These are phyloP conservation scores for Gymnoscelis rufifasciata DNA, from an alignment of 2,888 invertebrate species.

Conservation along the genomic window DNA sequence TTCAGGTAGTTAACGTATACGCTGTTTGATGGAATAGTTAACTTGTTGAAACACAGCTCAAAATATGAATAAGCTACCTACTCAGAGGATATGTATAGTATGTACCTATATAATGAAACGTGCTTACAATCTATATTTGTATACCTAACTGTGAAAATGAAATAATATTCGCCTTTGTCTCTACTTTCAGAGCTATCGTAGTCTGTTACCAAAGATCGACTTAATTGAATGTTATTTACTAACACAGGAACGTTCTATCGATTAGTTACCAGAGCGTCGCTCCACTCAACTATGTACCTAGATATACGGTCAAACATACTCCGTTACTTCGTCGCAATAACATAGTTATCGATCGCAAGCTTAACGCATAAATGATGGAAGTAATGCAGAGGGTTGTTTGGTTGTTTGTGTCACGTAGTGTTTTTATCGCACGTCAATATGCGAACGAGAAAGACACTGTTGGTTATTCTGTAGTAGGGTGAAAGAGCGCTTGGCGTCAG, in stretches of 20 bases:
- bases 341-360: constrained; percentile 24
- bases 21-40: too few species aligned
- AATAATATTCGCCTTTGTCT: too few species aligned
- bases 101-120: too few species aligned
- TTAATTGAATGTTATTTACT: constrained; percentile 23
- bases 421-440: constrained; percentile 49
- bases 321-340: neutral
- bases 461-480: constrained; percentile 23
- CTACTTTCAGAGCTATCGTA: too few species aligned
- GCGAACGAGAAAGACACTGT: constrained; percentile 34
- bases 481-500: constrained; percentile 45
- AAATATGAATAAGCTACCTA: too few species aligned
- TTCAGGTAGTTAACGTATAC: neutral
- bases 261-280: constrained; percentile 14
- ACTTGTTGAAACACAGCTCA: too few species aligned
- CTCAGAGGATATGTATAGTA: too few species aligned
- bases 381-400: constrained; percentile 39
- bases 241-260: constrained; percentile 18
- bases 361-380: constrained; percentile 24
- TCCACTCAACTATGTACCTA: neutral
- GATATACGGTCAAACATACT: constrained; percentile 5
- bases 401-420: constrained; percentile 36
- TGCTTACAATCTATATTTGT: too few species aligned
- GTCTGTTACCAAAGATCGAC: neutral
- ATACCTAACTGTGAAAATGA: too few species aligned